These are phyloP conservation scores for Sarcophaga caerulescens DNA, from an alignment of 2,888 invertebrate species.

Conservation along the genomic window DNA sequence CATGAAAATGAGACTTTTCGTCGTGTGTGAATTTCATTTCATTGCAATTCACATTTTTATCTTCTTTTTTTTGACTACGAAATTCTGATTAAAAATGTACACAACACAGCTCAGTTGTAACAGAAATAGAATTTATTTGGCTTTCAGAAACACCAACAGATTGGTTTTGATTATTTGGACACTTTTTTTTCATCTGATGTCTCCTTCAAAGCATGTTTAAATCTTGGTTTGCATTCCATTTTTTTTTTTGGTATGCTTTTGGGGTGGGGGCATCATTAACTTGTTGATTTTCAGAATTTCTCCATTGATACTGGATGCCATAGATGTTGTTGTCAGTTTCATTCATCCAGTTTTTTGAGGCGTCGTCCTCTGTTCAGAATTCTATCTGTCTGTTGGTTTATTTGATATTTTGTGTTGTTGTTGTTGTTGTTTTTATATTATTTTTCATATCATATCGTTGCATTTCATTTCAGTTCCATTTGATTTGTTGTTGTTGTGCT, in stretches of 20 bases:
- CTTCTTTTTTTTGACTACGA: too few species aligned
- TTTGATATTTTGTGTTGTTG: not conserved
- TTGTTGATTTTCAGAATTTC: constrained; percentile 53
- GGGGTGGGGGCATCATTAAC: constrained; percentile 48
- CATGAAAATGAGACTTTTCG: constrained; percentile 60
- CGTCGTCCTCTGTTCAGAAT: not conserved
- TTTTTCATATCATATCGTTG: not conserved
- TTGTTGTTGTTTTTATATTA: not conserved
- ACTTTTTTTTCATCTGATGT: not conserved
- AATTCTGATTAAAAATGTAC: too few species aligned
- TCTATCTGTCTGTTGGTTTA: constrained; percentile 8
- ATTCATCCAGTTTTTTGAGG: constrained; percentile 2
- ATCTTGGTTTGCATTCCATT: not conserved
- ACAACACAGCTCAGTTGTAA: not conserved
- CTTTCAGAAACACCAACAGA: constrained; percentile 9
- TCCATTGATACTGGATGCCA: not conserved
- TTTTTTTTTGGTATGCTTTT: constrained; percentile 8
- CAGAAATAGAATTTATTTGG: constrained; percentile 17
- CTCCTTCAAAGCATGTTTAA: not conserved
- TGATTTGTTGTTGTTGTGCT: constrained; percentile 54
- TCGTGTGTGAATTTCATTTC: constrained; percentile 55
- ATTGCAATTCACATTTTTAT: not conserved
- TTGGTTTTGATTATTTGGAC: not conserved
- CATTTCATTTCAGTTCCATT: constrained; percentile 16
- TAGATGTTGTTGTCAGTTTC: constrained; percentile 17